These are phyloP conservation scores for Perdita meconis DNA, from an alignment of 2,888 invertebrate species.

Conservation along the genomic window DNA sequence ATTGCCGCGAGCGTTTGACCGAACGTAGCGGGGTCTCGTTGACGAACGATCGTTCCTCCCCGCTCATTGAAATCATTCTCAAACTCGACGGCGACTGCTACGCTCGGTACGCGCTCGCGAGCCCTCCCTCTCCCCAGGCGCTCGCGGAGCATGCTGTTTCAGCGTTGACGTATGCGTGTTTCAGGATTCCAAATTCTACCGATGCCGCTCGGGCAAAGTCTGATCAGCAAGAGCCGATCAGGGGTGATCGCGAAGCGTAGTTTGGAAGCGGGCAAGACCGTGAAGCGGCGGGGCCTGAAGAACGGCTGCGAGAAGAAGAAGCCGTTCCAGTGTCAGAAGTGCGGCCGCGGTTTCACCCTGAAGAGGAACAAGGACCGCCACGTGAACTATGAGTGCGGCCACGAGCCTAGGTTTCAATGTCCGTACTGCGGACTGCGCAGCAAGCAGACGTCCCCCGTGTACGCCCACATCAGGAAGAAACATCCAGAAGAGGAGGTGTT, in stretches of 20 bases:
- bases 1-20: background rate
- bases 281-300: conserved; percentile 49
- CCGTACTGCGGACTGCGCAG: conserved; percentile 77
- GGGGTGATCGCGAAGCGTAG: conserved; percentile 43
- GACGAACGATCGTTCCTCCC: background rate
- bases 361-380: conserved; percentile 78
- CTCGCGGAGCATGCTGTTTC: conserved; percentile 53
- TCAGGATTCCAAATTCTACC: conserved; percentile 63
- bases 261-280: conserved; percentile 30
- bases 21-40: conserved; percentile 3
- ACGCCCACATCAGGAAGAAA: conserved; percentile 75
- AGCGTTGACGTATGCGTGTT: conserved; percentile 69
- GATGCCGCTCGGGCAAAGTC: conserved; percentile 51
- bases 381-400: conserved; percentile 79
- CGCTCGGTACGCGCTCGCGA: conserved; percentile 8
- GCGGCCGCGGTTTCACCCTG: conserved; percentile 77
- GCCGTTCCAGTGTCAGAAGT: conserved; percentile 77
- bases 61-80: too few species aligned
- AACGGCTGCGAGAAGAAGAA: conserved; percentile 64
- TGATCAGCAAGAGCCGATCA: conserved; percentile 60
- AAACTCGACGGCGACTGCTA: too few species aligned
- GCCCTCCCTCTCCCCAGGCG: conserved; percentile 16
- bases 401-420: conserved; percentile 78
- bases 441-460: conserved; percentile 76
- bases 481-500: conserved; percentile 75